Conservation (phyloP, 2,113 vertebrate species). For the Poeciliopsis retropinna region DNA sequence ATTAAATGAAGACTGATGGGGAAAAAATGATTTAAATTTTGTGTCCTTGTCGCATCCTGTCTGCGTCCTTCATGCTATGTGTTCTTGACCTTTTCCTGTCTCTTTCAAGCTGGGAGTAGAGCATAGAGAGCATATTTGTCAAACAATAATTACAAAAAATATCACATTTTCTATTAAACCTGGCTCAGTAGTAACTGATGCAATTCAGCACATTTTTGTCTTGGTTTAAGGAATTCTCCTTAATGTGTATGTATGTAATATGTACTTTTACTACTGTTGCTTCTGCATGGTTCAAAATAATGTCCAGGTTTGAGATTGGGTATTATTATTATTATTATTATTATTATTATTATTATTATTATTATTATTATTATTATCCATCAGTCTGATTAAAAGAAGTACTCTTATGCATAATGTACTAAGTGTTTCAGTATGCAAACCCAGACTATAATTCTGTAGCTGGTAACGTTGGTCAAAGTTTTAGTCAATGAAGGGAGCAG, state of each 20-base stretch:
- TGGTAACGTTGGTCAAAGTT: no score
- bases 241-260: no score
- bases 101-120: constrained; percentile 18
- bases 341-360: not conserved
- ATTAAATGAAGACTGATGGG: not conserved
- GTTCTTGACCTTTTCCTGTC: constrained; percentile 22
- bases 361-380: not conserved
- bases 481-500: no score
- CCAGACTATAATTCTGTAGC: no score
- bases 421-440: no score
- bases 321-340: not conserved
- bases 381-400: not conserved
- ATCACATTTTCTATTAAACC: not conserved
- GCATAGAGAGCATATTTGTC: not conserved
- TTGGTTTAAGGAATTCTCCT: not conserved
- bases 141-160: not conserved
- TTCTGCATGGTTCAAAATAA: not conserved
- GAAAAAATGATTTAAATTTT: not conserved
- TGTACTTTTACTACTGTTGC: not conserved
- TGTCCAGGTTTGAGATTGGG: not conserved
- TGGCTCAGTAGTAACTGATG: not conserved
- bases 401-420: not conserved
- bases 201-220: not conserved
- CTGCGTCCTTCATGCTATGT: constrained; percentile 17
- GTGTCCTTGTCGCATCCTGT: constrained; percentile 27